These are phyloP conservation scores for Aselliscus stoliczkanus DNA, from an alignment of 2,797 vertebrate species.

Conservation along the genomic window DNA sequence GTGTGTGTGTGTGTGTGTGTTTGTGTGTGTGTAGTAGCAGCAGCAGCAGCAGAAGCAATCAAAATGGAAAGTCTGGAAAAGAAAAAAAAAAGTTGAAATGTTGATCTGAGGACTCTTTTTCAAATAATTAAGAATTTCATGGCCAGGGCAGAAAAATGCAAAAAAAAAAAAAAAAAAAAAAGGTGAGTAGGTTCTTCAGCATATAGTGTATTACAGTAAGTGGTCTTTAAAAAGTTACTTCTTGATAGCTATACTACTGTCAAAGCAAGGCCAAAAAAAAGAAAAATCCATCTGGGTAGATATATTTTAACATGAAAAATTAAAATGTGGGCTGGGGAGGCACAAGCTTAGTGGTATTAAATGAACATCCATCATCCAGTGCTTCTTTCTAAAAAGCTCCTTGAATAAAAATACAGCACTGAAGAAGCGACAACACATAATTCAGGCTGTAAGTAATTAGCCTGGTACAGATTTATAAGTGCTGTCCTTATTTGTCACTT, in stretches of 20 bases:
- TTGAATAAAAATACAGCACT: neutral
- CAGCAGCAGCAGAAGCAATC: neutral
- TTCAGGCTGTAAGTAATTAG: neutral
- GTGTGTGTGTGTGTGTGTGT: neutral
- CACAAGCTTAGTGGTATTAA: neutral
- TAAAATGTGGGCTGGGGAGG: neutral
- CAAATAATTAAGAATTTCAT: conserved; percentile 19
- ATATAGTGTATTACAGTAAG: neutral
- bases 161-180: neutral
- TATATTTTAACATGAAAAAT: conserved; percentile 16
- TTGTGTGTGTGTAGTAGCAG: neutral
- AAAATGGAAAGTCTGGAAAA: conserved; percentile 27
- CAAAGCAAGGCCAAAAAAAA: neutral
- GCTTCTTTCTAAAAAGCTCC: conserved; percentile 11
- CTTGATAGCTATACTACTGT: neutral
- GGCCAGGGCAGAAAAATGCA: neutral
- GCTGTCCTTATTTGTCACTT: neutral
- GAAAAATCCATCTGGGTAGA: neutral
- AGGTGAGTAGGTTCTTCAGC: neutral
- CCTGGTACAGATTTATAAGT: neutral
- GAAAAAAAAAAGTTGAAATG: neutral
- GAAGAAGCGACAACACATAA: neutral
- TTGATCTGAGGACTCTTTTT: conserved; percentile 13
- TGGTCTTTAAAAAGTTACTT: neutral
- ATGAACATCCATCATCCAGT: neutral